These are phyloP conservation scores for Chrysocyon brachyurus DNA, from an alignment of 2,797 vertebrate genomes.

Conservation along the genomic window DNA sequence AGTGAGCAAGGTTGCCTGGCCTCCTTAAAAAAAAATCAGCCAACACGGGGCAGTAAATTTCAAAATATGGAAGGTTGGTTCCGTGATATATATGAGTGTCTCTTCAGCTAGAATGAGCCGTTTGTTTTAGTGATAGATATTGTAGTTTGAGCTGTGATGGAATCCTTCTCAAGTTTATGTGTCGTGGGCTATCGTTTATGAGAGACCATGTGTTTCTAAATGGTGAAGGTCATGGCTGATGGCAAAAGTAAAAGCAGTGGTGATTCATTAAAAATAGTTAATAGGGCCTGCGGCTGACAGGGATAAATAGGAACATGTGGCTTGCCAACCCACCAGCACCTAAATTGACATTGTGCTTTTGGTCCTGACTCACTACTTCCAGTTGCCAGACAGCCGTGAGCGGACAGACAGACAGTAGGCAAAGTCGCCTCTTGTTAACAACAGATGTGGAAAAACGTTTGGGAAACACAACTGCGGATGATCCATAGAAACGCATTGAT, in stretches of 20 bases:
- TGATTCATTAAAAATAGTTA: slow-evolving; percentile 92
- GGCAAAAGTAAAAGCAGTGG: slow-evolving; percentile 91
- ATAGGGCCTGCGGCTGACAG: slow-evolving; percentile 88
- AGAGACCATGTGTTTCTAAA: slow-evolving; percentile 91
- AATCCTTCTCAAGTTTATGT: slow-evolving; percentile 92
- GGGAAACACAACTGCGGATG: not conserved
- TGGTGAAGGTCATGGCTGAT: slow-evolving; percentile 95
- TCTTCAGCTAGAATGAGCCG: slow-evolving; percentile 90
- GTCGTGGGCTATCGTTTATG: slow-evolving; percentile 89
- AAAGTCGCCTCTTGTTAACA: slow-evolving; percentile 78
- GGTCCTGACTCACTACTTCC: slow-evolving; percentile 61
- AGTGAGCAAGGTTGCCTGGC: slow-evolving; percentile 90
- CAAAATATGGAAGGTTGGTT: slow-evolving; percentile 91
- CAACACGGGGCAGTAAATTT: slow-evolving; percentile 89
- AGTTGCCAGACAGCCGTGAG: slow-evolving; percentile 79
- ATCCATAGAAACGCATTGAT: not conserved
- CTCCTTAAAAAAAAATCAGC: slow-evolving; percentile 85
- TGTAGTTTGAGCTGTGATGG: slow-evolving; percentile 90
- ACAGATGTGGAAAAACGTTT: slow-evolving; percentile 69
- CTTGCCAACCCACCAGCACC: slow-evolving; percentile 84
- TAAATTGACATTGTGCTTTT: slow-evolving; percentile 82
- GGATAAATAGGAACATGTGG: slow-evolving; percentile 87
- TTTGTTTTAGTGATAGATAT: slow-evolving; percentile 97
- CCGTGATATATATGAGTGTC: slow-evolving; percentile 94
- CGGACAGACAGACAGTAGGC: slow-evolving; percentile 74